Evolutionary conservation across 1,140 invertebrate genomes (phyloP), one percentile per base, ranked within the genome.

Genomic region (Cyclina sinensis): DNA sequence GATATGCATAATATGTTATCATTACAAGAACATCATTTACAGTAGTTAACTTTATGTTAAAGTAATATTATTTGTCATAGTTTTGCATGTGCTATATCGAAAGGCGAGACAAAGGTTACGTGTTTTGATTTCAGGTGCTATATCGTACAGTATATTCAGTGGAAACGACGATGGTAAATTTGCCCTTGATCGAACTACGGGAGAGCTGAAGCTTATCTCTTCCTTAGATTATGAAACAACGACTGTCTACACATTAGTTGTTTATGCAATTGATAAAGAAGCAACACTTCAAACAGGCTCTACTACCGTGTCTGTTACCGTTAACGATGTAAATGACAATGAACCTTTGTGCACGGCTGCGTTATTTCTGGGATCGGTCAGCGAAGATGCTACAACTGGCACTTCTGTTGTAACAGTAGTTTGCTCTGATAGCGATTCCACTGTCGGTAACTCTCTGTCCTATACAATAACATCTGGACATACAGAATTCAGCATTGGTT

Each of bases 311-410:
- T 89, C 86, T 7, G 68, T 93, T 4, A 81, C 79, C 37, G 84
- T 93, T 43, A 83, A 27, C 51, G 91, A 93, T 62, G 89, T 93
- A 14, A 93, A 93, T 74, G 93, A 93, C 59, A 89, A 89, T 51
- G 80, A 76, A 0, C 93, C 93, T 30, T 24, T 74, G 12, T 93
- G 92, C 79, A 73, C 88, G 0, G 14, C 68, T 21, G 78, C 85
- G 5, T 76, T 83, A 1, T 93, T 91, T 62, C 27, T 82, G 1
- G 86, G 91, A 16, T 54, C 88, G 30, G 68, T 93, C 9, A 12
- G 80, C 0, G 92, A 92, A 80, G 78, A 90, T 87, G 76, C 82
- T 16, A 27, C 39, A n/a, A 18, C 48, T 48, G 54, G 54, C 11
- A 70, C 82, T 11, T 79, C 89, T 7, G 79, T 91, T 5, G 68